Base-by-base conservation (phyloP, 2,113 vertebrate species). In the Chlamydotis undulata region DNA sequence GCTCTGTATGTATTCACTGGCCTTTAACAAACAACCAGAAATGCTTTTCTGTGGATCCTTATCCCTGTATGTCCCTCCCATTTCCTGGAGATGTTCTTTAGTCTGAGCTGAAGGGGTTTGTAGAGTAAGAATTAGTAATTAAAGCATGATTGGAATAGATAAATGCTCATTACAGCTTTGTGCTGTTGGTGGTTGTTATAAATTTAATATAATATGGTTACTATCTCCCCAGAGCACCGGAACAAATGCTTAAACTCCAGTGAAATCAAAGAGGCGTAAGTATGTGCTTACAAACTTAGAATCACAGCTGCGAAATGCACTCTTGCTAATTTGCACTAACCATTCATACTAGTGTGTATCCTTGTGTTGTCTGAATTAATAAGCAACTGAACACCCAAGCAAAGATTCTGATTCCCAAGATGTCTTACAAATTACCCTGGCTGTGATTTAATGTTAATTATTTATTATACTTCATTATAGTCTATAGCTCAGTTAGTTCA, bases 381-480 rank as follows among this genome's bases (percentile, higher is more conserved):
- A 8, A 68, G 45, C 37, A 26, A 83, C 59, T 26, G 74, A 93
- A 90, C 82, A 93, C 63, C 64, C 83, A 80, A 50, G 83, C 57
- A 64, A 65, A 92, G 73, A n/a, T 3, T 56, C 76, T 56, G 76
- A 43, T 87, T 96, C 61, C 56, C 77, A 17, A 89, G 80, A 82
- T 71, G 76, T 73, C 81, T 92, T 60, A 14, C 83, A 94, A 95
- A 92, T 90, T 92, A 57, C 39, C 37, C 23, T 49, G 73, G 49
- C 88, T 84, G 74, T 71, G 77, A 92, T 82, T 94, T 93, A 71
- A 75, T 82, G 76, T 71, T 94, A 90, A 91, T 86, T 92, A 95
- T 96, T 96, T 95, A 92, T 96, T 93, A 82, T n/a, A 19, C 79
- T 87, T 87, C 64, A 83, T 93, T 92, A 41, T 61, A 47, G 52